Evolutionary conservation across 2,797 vertebrate species (phyloP).

Genomic region (Poeciliopsis infans): DNA sequence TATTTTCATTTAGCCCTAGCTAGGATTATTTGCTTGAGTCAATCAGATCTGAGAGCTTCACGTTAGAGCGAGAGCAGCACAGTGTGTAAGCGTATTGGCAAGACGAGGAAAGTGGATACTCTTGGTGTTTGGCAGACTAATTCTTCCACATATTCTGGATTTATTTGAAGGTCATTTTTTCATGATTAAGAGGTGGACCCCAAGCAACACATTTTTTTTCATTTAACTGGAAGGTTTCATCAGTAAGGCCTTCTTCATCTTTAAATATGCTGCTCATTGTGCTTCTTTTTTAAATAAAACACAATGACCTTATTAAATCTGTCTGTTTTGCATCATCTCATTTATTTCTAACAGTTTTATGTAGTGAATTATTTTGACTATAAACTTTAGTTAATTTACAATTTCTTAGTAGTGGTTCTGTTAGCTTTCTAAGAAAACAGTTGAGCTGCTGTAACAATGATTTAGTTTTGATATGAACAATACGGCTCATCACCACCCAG

Average conservation of each 20-base stretch:
- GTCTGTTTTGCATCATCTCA: not conserved
- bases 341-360: not conserved
- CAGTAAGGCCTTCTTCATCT: constrained; percentile 39
- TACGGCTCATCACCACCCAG: not conserved
- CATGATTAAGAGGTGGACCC: constrained; percentile 19
- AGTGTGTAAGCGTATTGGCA: not conserved
- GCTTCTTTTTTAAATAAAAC: constrained; percentile 38
- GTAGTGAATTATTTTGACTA: not conserved
- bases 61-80: not conserved
- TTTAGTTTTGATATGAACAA: not conserved
- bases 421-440: not conserved
- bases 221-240: constrained; percentile 21
- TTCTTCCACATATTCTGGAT: not conserved
- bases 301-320: constrained; percentile 12
- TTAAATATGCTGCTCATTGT: constrained; percentile 52
- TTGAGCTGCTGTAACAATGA: not conserved
- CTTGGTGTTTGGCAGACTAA: not conserved
- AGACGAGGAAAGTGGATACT: not conserved
- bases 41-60: not conserved
- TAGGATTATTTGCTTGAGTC: not conserved
- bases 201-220: not conserved
- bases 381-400: not conserved
- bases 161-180: constrained; percentile 9
- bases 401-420: not conserved
- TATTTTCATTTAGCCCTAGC: not conserved